These are phyloP conservation scores for Magallana angulata DNA, from an alignment of 1,140 invertebrate genomes.

Conservation along the genomic window DNA sequence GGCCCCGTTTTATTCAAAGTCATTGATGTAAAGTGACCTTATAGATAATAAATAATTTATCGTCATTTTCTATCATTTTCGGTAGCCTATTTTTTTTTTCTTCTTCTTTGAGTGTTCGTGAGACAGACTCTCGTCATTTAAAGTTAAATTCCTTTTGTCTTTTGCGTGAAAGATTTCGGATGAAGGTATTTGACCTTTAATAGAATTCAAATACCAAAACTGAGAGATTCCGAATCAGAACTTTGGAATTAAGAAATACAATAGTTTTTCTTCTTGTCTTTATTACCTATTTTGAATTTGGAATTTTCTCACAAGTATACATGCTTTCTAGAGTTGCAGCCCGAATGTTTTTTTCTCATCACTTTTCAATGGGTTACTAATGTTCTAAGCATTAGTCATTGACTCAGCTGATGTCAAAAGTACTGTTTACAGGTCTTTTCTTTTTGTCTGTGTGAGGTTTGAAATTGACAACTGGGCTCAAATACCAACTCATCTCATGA, in stretches of 20 bases:
- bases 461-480: no score
- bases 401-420: no score
- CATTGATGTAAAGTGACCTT: slow-evolving; percentile 35
- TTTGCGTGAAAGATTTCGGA: slow-evolving; percentile 25
- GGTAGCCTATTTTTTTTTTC: slow-evolving; percentile 34
- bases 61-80: slow-evolving; percentile 36
- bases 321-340: slow-evolving; percentile 26
- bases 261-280: not conserved
- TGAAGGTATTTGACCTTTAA: slow-evolving; percentile 36
- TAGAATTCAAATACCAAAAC: slow-evolving; percentile 21
- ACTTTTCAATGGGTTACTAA: slow-evolving; percentile 16
- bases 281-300: slow-evolving; percentile 1
- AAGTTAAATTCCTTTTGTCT: slow-evolving; percentile 38
- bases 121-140: slow-evolving; percentile 23
- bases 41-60: slow-evolving; percentile 39
- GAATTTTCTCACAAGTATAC: slow-evolving; percentile 36
- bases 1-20: slow-evolving; percentile 4
- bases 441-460: no score
- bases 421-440: no score
- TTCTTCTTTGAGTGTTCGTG: slow-evolving; percentile 18
- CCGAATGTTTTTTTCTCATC: not conserved
- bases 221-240: slow-evolving; percentile 7
- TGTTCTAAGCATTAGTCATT: slow-evolving; percentile 1
- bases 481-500: no score
- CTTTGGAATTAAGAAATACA: not conserved